Base-by-base conservation (phyloP, 2,113 vertebrate genomes). In the Hepsetus odoe region DNA sequence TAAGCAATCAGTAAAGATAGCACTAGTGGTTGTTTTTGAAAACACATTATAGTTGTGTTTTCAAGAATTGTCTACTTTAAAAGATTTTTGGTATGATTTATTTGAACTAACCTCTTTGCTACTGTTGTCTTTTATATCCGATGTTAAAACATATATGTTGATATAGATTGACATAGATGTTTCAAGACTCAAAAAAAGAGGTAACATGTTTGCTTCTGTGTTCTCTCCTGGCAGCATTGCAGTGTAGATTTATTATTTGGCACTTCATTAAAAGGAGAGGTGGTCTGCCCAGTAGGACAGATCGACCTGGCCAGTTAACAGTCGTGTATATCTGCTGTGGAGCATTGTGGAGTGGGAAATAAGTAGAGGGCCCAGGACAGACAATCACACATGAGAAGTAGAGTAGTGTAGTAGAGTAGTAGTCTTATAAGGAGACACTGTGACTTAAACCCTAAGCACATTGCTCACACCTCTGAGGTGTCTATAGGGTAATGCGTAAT, bases 251-350 rank as follows among this genome's bases (percentile, higher is more conserved):
- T 84, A 83, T 87, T 89, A 91, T 93, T 93, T 94, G 92, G 93
- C 93, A 94, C 93, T 94, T 93, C 85, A 90, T 91, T 92, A 91
- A 91, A 90, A 91, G 89, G 88, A 90, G 79, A 88, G 88, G 87
- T 81, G 84, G 86, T 86, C 89, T 79, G 87, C 89, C 73, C 58
- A 86, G 84, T 74, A 82, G 84, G 86, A 86, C 88, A 86, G 87
- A 87, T 84, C 55, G 74, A 88, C 85, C 85, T 85, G 87, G 89
- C 91, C 90, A 89, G 89, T 91, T 93, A 94, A 93, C 93, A 94
- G 93, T 93, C 93, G 87, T 89, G 91, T 89, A 86, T 87, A 89
- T 89, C 87, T 86, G 91, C 90, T 87, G 88, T 90, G 0, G 82
- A 82, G 88, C 89, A 88, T 86, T 86, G 79, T 65, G 83, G 71